Evolutionary conservation across 2,113 vertebrate genomes (phyloP).

Genomic region (Fregetta grallaria): DNA sequence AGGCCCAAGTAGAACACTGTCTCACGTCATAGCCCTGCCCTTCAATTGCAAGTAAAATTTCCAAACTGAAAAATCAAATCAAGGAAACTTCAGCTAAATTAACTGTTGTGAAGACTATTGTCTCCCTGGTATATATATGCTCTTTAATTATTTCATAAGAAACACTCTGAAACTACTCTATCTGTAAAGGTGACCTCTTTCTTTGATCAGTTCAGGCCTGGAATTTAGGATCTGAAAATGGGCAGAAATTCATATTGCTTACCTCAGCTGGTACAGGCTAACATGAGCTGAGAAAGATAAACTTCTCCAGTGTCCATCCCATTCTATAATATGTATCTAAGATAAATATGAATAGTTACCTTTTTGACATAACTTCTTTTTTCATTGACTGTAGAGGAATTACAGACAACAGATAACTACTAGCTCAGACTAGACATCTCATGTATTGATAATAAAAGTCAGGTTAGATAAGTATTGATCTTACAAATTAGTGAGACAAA

Average conservation of each 20-base stretch:
- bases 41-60: constrained; percentile 16
- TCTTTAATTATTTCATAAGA: not conserved
- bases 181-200: not conserved
- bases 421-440: not conserved
- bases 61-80: constrained; percentile 7
- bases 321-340: not conserved
- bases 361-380: not conserved
- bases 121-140: not conserved
- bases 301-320: not conserved
- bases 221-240: not conserved
- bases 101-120: not conserved
- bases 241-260: not conserved
- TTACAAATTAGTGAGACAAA: not conserved
- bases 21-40: not conserved
- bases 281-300: not conserved
- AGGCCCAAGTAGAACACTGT: not conserved
- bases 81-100: not conserved
- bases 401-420: not conserved
- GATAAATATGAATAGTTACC: not conserved
- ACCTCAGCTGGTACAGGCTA: not conserved
- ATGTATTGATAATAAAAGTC: not conserved
- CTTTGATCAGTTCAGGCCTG: not conserved
- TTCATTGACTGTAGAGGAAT: not conserved
- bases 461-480: not conserved
- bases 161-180: not conserved